Evolutionary conservation across 35 echinoderm and acorn worm species (phyloP).

Genomic region (Holothuria glaberrima): DNA sequence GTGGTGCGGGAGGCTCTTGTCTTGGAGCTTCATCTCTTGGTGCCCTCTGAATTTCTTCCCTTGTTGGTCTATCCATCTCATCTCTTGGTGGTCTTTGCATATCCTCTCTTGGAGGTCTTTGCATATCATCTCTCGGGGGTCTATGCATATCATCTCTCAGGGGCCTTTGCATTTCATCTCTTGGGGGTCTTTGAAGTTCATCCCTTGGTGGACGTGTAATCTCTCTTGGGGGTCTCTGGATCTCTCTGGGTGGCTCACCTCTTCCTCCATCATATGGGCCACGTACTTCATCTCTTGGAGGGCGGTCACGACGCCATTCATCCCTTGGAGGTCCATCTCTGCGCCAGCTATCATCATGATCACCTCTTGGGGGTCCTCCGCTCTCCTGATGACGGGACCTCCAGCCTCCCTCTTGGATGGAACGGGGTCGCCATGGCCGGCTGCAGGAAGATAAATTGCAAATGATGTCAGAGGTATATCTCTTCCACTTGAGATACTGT

Average conservation of each 20-base stretch:
- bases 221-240: constrained; percentile 15
- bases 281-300: constrained; percentile 54
- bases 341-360: constrained; percentile 52
- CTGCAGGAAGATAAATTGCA: not conserved
- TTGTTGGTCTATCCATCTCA: not conserved
- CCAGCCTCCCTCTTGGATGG: not conserved
- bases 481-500: no score
- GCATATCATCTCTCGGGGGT: not conserved
- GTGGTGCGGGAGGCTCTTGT: not conserved
- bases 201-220: not conserved
- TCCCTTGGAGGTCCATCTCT: constrained; percentile 61
- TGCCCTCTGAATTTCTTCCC: not conserved
- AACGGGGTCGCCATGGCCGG: not conserved
- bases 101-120: constrained; percentile 28
- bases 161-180: not conserved
- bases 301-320: constrained; percentile 47
- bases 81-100: constrained; percentile 1
- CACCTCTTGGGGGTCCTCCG: constrained; percentile 13
- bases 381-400: constrained; percentile 23
- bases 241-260: constrained; percentile 17
- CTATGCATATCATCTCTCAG: not conserved
- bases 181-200: not conserved
- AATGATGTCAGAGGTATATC: no score
- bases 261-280: constrained; percentile 4
- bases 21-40: constrained; percentile 1